These are phyloP conservation scores for Drosophila birchii DNA, from an alignment of 2,888 invertebrate species.

Conservation along the genomic window DNA sequence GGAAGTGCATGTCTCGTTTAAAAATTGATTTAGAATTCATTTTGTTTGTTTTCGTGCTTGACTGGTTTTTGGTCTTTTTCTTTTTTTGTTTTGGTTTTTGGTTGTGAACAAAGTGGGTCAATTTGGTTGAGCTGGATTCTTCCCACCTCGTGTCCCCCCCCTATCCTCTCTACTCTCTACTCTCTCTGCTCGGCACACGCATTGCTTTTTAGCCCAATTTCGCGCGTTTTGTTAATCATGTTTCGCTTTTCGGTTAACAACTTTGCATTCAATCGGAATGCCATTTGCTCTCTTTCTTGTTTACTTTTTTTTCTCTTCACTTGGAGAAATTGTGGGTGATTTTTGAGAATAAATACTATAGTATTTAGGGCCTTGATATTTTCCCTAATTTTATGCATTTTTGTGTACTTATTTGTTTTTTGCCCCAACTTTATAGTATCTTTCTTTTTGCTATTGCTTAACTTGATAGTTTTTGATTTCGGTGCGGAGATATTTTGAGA, in stretches of 20 bases:
- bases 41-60: slow-evolving; percentile 23
- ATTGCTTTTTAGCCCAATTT: slow-evolving; percentile 60
- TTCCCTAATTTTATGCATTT: no score
- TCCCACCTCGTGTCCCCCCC: slow-evolving; percentile 15
- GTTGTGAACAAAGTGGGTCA: slow-evolving; percentile 59
- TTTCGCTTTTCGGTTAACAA: slow-evolving; percentile 67
- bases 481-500: slow-evolving; percentile 55
- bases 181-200: slow-evolving; percentile 15
- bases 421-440: background rate
- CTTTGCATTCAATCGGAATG: slow-evolving; percentile 71
- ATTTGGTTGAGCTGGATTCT: slow-evolving; percentile 47
- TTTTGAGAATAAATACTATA: background rate
- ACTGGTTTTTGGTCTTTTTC: slow-evolving; percentile 5
- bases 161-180: background rate
- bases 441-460: no score
- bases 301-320: background rate
- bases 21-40: slow-evolving; percentile 57
- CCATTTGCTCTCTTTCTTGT: slow-evolving; percentile 31
- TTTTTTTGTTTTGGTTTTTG: background rate
- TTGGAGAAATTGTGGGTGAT: background rate
- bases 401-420: background rate
- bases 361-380: no score
- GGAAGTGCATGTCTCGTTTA: slow-evolving; percentile 66
- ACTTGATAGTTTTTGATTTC: slow-evolving; percentile 3
- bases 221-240: slow-evolving; percentile 77